A percentile compares a stretch with the other conserved stretches of the same genome.
These are phyloP conservation scores for Xanthorhoe designata DNA, from an alignment of 2,888 invertebrate genomes.

Conservation along the genomic window DNA sequence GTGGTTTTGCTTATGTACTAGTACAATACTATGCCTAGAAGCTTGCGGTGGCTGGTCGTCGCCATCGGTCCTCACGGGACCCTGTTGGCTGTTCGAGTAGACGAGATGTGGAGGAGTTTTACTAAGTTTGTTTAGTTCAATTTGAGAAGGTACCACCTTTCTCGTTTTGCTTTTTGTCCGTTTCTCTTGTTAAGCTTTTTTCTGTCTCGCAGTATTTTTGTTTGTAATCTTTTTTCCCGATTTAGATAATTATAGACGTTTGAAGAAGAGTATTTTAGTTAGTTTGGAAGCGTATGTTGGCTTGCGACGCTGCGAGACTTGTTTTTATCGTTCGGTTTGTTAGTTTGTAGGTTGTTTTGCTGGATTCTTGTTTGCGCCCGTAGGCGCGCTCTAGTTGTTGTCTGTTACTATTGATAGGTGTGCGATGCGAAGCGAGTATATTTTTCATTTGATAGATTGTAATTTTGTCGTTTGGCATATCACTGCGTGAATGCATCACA, in stretches of 20 bases:
- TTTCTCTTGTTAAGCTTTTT: slow-evolving; percentile 55
- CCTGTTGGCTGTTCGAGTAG: slow-evolving; percentile 42
- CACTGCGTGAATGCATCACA: slow-evolving; percentile 65
- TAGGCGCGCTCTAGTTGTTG: slow-evolving; percentile 65
- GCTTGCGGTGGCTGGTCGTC: slow-evolving; percentile 42
- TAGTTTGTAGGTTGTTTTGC: slow-evolving; percentile 76
- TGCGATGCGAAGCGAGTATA: slow-evolving; percentile 44
- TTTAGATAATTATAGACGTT: slow-evolving; percentile 53
- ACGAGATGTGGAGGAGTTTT: slow-evolving; percentile 46
- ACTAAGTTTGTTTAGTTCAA: slow-evolving; percentile 53
- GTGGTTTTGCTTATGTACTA: slow-evolving; percentile 57
- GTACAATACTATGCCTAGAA: slow-evolving; percentile 47
- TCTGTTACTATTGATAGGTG: slow-evolving; percentile 57
- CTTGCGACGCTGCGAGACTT: slow-evolving; percentile 64
- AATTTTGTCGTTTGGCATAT: slow-evolving; percentile 72
- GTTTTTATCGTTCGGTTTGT: slow-evolving; percentile 54
- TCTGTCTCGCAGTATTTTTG: slow-evolving; percentile 61
- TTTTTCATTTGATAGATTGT: slow-evolving; percentile 45
- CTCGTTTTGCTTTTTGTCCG: slow-evolving; percentile 52
- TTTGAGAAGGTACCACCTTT: slow-evolving; percentile 59
- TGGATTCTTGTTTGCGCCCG: slow-evolving; percentile 49
- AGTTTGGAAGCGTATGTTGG: slow-evolving; percentile 64
- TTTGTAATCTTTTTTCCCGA: slow-evolving; percentile 58
- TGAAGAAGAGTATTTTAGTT: slow-evolving; percentile 68
- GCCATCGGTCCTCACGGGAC: slow-evolving; percentile 21